These are phyloP conservation scores for Nemotelus nigrinus DNA, from an alignment of 2,888 invertebrate species.

Conservation along the genomic window DNA sequence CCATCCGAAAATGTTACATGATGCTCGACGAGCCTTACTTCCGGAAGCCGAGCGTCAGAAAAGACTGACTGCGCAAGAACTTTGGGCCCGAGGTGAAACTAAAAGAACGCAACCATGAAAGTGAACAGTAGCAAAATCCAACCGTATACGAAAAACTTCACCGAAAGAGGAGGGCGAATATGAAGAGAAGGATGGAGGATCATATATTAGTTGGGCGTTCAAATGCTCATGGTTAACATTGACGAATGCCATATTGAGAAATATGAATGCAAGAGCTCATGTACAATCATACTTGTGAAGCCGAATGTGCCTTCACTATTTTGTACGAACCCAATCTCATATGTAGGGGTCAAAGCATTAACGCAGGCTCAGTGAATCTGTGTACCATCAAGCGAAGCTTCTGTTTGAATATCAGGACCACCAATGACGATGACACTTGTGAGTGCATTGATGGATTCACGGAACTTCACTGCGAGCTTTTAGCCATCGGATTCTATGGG, in stretches of 20 bases:
- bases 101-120: slow-evolving; percentile 50
- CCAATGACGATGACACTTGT: slow-evolving; percentile 73
- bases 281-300: slow-evolving; percentile 80
- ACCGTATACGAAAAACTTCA: slow-evolving; percentile 51
- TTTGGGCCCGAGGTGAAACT: slow-evolving; percentile 77
- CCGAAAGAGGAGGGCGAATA: slow-evolving; percentile 68
- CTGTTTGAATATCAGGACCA: slow-evolving; percentile 81
- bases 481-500: slow-evolving; percentile 88
- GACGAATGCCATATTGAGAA: slow-evolving; percentile 88
- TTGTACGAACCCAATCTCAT: slow-evolving; percentile 91
- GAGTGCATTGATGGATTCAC: slow-evolving; percentile 81
- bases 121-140: slow-evolving; percentile 56
- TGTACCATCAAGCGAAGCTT: slow-evolving; percentile 64
- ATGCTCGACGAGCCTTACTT: slow-evolving; percentile 73
- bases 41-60: slow-evolving; percentile 81
- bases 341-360: slow-evolving; percentile 90
- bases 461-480: slow-evolving; percentile 91
- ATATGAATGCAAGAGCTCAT: slow-evolving; percentile 76
- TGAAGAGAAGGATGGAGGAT: no score
- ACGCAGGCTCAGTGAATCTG: slow-evolving; percentile 84
- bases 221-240: slow-evolving; percentile 88
- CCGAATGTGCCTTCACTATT: slow-evolving; percentile 82
- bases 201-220: slow-evolving; percentile 75
- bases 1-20: slow-evolving; percentile 67
- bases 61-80: no score